phyloP scores from a whole-genome alignment of 2,888 invertebrate genomes.

The Drosophila borealis region DNA sequence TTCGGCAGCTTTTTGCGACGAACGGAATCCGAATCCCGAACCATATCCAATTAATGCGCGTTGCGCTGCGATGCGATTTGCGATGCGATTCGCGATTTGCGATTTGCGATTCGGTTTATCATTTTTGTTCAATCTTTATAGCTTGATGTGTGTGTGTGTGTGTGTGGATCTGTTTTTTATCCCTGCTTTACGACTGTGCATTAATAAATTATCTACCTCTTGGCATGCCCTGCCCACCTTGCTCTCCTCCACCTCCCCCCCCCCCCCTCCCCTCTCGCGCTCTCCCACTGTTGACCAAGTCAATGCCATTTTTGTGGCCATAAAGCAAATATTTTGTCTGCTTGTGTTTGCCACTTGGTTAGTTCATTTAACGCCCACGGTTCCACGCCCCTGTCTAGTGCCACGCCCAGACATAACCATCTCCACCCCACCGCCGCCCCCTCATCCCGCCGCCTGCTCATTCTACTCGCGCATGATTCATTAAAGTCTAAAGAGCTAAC shows the following conservation, averaged over 20 bases:
- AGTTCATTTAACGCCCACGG: slow-evolving; percentile 53
- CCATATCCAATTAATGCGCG: slow-evolving; percentile 57
- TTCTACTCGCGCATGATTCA: slow-evolving; percentile 58
- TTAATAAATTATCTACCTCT: slow-evolving; percentile 53
- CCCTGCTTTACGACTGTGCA: slow-evolving; percentile 62
- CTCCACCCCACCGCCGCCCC: background rate
- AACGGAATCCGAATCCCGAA: background rate
- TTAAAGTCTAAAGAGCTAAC: slow-evolving; percentile 74
- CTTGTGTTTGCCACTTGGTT: slow-evolving; percentile 34
- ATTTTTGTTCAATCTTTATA: slow-evolving; percentile 37
- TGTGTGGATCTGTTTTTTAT: slow-evolving; percentile 23
- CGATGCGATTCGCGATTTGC: slow-evolving; percentile 37
- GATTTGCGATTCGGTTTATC: slow-evolving; percentile 41
- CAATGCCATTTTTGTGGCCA: slow-evolving; percentile 68
- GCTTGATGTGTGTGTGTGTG: slow-evolving; percentile 12
- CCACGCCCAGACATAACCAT: slow-evolving; percentile 32
- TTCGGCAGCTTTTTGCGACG: slow-evolving; percentile 46
- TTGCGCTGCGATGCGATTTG: slow-evolving; percentile 43
- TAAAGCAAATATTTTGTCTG: slow-evolving; percentile 57
- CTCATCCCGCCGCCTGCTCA: background rate
- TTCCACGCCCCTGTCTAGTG: slow-evolving; percentile 40
- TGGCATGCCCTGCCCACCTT: background rate
- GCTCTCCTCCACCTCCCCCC: background rate
- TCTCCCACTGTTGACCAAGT: slow-evolving; percentile 32
- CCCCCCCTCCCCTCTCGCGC: background rate